Percentiles rank a stretch among this genome's conserved stretches.
Evolutionary conservation across 2,113 vertebrate species (phyloP).

Genomic region (Sylvietta virens): DNA sequence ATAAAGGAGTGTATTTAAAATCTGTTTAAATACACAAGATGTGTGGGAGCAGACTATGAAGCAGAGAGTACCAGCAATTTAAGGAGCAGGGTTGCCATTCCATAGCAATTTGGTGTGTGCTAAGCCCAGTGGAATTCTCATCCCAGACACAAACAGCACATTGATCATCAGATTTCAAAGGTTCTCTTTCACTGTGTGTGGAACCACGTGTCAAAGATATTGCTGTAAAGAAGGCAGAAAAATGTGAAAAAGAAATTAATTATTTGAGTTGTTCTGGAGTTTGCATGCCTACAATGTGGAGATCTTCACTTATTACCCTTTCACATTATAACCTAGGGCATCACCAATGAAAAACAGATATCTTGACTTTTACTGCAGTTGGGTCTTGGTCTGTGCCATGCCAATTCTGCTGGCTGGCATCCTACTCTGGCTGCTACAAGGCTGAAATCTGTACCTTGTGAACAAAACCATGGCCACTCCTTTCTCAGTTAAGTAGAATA

Average conservation of each 20-base stretch:
- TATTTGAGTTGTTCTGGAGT: not conserved
- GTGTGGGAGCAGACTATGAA: rapidly evolving
- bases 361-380: not conserved
- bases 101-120: not conserved
- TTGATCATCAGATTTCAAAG: not conserved
- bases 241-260: not conserved
- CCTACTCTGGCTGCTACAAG: not conserved
- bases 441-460: not conserved
- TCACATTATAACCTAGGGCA: not conserved
- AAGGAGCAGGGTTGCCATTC: not conserved
- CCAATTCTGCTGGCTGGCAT: not conserved
- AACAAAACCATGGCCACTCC: not conserved
- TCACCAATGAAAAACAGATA: not conserved
- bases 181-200: not conserved
- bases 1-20: not conserved
- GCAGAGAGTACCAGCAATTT: not conserved
- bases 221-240: not conserved
- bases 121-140: not conserved
- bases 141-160: not conserved
- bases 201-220: not conserved
- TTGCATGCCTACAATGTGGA: not conserved
- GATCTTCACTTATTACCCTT: not conserved
- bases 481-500: not conserved
- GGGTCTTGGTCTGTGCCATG: too few relatives aligned
- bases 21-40: not conserved